Conservation (phyloP, 2,888 invertebrate species). For the Microlaimidae sp. region DNA sequence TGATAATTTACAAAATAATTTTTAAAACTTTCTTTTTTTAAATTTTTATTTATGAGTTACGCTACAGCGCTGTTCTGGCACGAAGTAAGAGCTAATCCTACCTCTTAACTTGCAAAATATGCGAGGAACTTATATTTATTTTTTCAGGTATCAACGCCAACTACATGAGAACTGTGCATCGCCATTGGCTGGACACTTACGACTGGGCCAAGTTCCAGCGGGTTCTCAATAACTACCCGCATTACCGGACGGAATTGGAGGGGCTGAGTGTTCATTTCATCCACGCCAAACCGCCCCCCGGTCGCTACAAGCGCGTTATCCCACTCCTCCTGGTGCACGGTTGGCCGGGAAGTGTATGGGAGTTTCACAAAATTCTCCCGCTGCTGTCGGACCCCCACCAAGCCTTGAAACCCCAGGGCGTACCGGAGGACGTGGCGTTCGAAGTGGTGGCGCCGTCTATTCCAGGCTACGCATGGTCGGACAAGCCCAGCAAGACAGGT, state of each 20-base stretch:
- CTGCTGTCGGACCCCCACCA: slow-evolving; percentile 43
- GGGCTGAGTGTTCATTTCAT: slow-evolving; percentile 59
- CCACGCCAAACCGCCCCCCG: slow-evolving; percentile 47
- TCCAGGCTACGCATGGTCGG: slow-evolving; percentile 45
- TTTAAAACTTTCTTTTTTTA: too few species aligned
- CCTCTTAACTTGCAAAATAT: too few species aligned
- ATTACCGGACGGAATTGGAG: slow-evolving; percentile 58
- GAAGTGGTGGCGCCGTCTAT: slow-evolving; percentile 43
- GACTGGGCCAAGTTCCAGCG: slow-evolving; percentile 53
- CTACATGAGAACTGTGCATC: slow-evolving; percentile 49
- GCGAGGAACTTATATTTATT: too few species aligned
- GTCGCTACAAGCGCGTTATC: slow-evolving; percentile 38
- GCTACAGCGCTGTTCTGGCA: too few species aligned
- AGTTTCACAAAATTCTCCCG: slow-evolving; percentile 51
- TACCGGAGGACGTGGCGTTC: slow-evolving; percentile 25
- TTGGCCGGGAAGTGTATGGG: slow-evolving; percentile 66
- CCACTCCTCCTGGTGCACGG: slow-evolving; percentile 61
- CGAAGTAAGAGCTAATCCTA: too few species aligned
- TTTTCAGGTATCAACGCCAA: slow-evolving; percentile 63
- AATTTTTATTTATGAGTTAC: too few species aligned
- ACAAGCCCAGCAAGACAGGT: slow-evolving; percentile 48
- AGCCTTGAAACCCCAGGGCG: background rate
- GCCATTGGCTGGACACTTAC: slow-evolving; percentile 59
- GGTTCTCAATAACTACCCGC: slow-evolving; percentile 54
- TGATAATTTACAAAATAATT: too few species aligned